A percentile compares a stretch with the other conserved stretches of the same genome.
Evolutionary conservation across 2,797 vertebrate genomes (phyloP).

Genomic region (Megaceryle alcyon): DNA sequence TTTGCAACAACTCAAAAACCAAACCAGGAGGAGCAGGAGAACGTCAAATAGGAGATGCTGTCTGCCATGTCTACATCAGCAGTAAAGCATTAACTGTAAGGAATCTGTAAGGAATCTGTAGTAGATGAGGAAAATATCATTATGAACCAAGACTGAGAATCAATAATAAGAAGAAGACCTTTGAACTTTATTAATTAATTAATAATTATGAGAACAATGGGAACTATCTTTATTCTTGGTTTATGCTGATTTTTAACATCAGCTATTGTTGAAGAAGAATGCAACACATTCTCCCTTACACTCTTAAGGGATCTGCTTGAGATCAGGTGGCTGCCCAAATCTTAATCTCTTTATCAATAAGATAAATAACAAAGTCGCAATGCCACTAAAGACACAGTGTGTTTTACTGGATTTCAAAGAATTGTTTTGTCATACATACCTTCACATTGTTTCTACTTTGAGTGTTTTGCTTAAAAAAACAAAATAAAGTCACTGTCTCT

Average conservation of each 20-base stretch:
- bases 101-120: not conserved
- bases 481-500: not conserved
- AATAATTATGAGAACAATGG: not conserved
- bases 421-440: not conserved
- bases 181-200: not conserved
- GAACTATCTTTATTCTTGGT: not conserved
- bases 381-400: not conserved
- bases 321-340: not conserved
- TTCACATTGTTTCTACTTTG: not conserved
- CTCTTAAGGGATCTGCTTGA: not conserved
- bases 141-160: not conserved
- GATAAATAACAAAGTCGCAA: not conserved
- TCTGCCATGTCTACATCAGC: not conserved
- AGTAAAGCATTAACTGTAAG: not conserved
- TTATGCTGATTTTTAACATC: not conserved
- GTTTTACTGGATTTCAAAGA: not conserved
- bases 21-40: not conserved
- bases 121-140: not conserved
- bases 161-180: not conserved
- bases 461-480: not conserved
- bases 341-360: not conserved
- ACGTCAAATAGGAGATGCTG: not conserved
- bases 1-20: too few species aligned
- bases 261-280: not conserved
- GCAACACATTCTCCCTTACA: not conserved